A percentile compares a stretch with the other conserved stretches of the same genome.
Evolutionary conservation across 2,888 invertebrate genomes (phyloP).

Genomic region (Ametastegia equiseti): DNA sequence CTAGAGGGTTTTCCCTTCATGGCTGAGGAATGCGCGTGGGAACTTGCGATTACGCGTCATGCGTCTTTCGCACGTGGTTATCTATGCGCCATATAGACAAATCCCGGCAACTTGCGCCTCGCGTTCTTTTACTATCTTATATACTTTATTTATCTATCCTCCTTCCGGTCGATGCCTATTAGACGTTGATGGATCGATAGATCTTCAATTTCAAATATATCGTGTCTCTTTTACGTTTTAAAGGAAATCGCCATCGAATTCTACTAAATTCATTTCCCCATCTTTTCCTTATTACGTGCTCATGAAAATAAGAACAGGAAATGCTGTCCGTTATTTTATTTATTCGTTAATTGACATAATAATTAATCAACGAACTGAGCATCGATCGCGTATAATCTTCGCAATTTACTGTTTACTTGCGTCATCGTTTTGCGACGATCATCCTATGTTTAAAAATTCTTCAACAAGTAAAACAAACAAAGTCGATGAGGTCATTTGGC

Average conservation of each 20-base stretch:
- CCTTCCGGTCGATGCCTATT: too few relatives aligned
- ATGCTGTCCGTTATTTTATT: not conserved
- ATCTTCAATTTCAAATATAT: too few relatives aligned
- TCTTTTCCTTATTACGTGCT: not conserved
- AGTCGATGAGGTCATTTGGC: not conserved
- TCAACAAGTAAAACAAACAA: constrained; percentile 2
- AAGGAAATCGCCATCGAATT: too few relatives aligned
- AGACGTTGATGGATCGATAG: too few relatives aligned
- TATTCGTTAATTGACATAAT: not conserved
- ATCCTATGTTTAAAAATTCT: not conserved
- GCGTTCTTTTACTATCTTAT: not conserved
- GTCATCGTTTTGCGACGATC: not conserved
- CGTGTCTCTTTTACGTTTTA: too few relatives aligned
- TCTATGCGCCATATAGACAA: not conserved
- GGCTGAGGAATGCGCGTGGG: constrained; percentile 48
- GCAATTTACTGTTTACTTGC: not conserved
- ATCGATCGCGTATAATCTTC: not conserved
- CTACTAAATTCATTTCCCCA: not conserved
- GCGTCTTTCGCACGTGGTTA: constrained; percentile 26
- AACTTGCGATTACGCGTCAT: constrained; percentile 49
- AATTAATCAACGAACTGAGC: not conserved
- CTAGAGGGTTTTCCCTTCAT: not conserved
- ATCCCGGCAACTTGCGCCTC: not conserved
- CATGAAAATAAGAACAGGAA: not conserved
- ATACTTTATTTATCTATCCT: not conserved